Conservation (phyloP, 1,140 invertebrate genomes). For the Drosophila sp. region DNA sequence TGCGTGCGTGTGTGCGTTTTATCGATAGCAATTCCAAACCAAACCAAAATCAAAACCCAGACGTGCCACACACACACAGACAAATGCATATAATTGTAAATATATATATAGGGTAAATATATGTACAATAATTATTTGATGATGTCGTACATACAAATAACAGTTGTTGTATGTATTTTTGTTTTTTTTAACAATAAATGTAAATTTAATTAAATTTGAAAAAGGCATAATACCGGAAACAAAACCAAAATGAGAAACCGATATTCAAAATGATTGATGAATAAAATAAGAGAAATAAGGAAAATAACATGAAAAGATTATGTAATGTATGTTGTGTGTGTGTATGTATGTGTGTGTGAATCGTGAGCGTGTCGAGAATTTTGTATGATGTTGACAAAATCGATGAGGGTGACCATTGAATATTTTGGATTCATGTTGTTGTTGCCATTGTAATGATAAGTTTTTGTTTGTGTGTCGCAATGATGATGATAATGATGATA, state of each 20-base stretch:
- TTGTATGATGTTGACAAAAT: conserved; percentile 63
- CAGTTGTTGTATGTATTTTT: conserved; percentile 7
- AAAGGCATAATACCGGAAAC: conserved; percentile 74
- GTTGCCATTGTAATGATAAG: conserved; percentile 57
- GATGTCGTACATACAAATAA: conserved; percentile 33
- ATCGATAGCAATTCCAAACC: conserved; percentile 57
- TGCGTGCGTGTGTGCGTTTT: conserved; percentile 51
- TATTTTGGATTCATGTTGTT: conserved; percentile 33
- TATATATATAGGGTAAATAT: conserved; percentile 48
- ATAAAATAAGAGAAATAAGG: conserved; percentile 61
- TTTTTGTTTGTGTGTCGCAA: conserved; percentile 42
- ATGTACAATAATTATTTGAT: conserved; percentile 67
- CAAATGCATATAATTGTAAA: conserved; percentile 50
- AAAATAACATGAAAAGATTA: conserved; percentile 63
- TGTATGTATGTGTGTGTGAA: conserved; percentile 22
- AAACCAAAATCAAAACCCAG: conserved; percentile 69
- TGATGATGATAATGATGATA: conserved; percentile 63
- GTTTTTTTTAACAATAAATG: conserved; percentile 59
- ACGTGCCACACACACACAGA: conserved; percentile 65
- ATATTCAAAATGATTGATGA: conserved; percentile 77
- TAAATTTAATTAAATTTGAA: conserved; percentile 76
- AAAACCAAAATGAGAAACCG: conserved; percentile 59
- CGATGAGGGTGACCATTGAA: conserved; percentile 47
- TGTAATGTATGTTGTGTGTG: conserved; percentile 59
- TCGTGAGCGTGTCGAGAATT: conserved; percentile 69